Evolutionary conservation across 1,140 invertebrate genomes (phyloP).

Genomic region (Kradibia gibbosae): DNA sequence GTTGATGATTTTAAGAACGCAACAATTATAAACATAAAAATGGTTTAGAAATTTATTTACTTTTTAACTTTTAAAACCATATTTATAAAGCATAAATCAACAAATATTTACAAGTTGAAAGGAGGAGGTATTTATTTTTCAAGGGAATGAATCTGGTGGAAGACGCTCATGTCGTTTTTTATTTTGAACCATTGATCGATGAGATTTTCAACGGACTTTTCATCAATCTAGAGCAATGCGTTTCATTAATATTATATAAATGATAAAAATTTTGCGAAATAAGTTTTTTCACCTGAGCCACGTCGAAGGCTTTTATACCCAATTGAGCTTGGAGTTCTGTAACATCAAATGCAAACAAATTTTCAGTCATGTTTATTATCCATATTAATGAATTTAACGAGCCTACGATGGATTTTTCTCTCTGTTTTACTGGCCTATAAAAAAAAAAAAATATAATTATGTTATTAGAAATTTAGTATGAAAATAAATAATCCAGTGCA

Average conservation of each 20-base stretch:
- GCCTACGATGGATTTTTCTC: slow-evolving; percentile 54
- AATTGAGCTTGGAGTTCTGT: slow-evolving; percentile 53
- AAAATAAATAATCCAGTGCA: slow-evolving; percentile 22
- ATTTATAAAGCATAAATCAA: no score
- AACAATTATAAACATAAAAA: no score
- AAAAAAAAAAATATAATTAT: slow-evolving; percentile 45
- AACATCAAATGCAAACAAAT: slow-evolving; percentile 59
- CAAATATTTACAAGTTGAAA: background rate
- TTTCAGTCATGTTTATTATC: slow-evolving; percentile 54
- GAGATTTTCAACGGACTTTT: slow-evolving; percentile 53
- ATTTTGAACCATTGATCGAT: slow-evolving; percentile 55
- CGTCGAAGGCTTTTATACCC: slow-evolving; percentile 42
- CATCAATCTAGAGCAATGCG: slow-evolving; percentile 52
- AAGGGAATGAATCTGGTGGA: slow-evolving; percentile 53
- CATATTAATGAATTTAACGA: slow-evolving; percentile 55
- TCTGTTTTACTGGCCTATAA: slow-evolving; percentile 15
- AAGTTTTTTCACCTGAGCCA: slow-evolving; percentile 47
- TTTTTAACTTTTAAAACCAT: no score
- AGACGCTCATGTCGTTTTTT: slow-evolving; percentile 57
- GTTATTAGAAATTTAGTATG: slow-evolving; percentile 26
- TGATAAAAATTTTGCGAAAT: slow-evolving; percentile 21
- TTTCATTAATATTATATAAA: slow-evolving; percentile 3
- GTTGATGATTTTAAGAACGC: no score
- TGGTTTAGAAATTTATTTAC: no score
- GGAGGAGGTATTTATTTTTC: slow-evolving; percentile 13